These are phyloP conservation scores for Nephrotoma guestfalica DNA, from an alignment of 2,888 invertebrate species.

Conservation along the genomic window DNA sequence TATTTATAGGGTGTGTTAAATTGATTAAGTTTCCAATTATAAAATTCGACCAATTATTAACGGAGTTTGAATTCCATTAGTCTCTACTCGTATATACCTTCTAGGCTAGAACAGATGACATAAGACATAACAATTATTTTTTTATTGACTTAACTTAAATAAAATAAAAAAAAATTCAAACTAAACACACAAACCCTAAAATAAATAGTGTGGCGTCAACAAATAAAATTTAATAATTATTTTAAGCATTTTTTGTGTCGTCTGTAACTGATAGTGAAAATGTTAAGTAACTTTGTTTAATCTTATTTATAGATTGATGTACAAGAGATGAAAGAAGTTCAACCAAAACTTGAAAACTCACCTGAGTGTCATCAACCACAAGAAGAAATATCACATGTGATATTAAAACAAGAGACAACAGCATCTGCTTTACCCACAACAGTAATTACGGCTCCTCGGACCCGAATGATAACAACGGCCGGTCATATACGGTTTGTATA, in stretches of 20 bases:
- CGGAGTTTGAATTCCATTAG: not conserved
- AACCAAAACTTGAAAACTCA: slow-evolving; percentile 2
- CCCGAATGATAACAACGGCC: slow-evolving; percentile 29
- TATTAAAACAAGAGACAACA: slow-evolving; percentile 5
- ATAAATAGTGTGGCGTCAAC: slow-evolving; percentile 4
- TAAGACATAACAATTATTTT: not conserved
- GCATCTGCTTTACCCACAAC: slow-evolving; percentile 17
- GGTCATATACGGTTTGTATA: slow-evolving; percentile 24
- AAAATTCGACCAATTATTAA: not conserved
- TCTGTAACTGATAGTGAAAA: slow-evolving; percentile 1
- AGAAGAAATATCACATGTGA: slow-evolving; percentile 2
- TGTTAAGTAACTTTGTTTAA: not conserved
- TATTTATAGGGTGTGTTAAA: not conserved
- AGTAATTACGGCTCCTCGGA: slow-evolving; percentile 21
- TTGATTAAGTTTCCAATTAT: not conserved
- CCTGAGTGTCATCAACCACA: slow-evolving; percentile 1
- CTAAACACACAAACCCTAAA: not conserved
- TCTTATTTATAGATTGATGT: slow-evolving; percentile 1
- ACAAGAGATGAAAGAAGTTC: slow-evolving; percentile 3
- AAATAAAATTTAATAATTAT: not conserved
- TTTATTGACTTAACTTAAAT: not conserved
- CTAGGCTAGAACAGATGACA: not conserved
- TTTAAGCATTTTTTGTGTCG: not conserved
- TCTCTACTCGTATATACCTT: not conserved
- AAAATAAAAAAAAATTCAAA: not conserved